Conservation (phyloP, 92 coral and sea anemone species). For the Montipora capitata region DNA sequence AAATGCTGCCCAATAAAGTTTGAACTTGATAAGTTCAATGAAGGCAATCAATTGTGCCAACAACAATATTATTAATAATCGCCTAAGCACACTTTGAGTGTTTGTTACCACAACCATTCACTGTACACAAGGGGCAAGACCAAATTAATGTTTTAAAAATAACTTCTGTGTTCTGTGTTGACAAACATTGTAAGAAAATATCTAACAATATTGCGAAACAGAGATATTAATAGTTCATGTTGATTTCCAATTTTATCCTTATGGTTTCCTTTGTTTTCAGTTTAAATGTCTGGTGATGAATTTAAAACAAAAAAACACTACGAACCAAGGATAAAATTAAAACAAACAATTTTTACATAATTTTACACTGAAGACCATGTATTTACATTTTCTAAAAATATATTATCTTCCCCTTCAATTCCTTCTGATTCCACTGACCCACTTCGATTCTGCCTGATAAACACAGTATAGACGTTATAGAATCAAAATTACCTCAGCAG, state of each 20-base stretch:
- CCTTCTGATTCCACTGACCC: conserved; percentile 1
- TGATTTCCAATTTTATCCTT: too few species aligned
- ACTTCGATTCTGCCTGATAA: not conserved
- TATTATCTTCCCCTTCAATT: not conserved
- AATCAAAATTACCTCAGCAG: too few species aligned
- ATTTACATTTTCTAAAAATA: too few species aligned
- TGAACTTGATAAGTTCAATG: too few species aligned
- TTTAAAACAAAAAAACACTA: too few species aligned
- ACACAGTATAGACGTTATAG: not conserved
- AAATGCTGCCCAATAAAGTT: not conserved
- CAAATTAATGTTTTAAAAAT: conserved; percentile 1
- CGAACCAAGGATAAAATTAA: too few species aligned
- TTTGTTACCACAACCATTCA: conserved; percentile 4
- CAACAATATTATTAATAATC: conserved; percentile 6
- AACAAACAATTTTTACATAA: too few species aligned
- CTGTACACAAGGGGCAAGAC: not conserved
- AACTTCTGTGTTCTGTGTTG: not conserved
- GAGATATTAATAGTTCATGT: not conserved
- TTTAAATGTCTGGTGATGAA: too few species aligned
- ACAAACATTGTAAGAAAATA: not conserved
- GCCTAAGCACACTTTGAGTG: conserved; percentile 5
- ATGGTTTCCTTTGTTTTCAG: too few species aligned
- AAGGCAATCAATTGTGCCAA: not conserved
- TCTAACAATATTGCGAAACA: not conserved
- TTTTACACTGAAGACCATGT: too few species aligned